Evolutionary conservation across 2,113 vertebrate species (phyloP), one percentile per base, ranked within the genome.

Genomic region (Nothocercus julius): DNA sequence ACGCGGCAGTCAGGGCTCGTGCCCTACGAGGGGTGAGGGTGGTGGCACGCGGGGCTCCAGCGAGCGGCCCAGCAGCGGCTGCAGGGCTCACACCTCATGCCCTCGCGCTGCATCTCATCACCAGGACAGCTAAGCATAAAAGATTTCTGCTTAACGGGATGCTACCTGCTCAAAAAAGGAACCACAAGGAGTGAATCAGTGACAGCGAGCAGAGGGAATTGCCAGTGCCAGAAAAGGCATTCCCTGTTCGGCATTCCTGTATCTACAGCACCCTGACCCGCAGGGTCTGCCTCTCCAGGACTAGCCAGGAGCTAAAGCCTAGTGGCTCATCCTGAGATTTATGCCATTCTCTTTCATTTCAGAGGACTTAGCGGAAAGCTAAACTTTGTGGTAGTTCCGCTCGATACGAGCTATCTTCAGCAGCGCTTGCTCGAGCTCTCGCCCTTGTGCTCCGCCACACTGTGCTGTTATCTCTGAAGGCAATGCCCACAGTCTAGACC

Each of bases 21-120:
- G 19, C 32, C 18, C 25, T 17, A 6, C 9, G 2, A 0, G 13
- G 6, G 34, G 17, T 53, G 59, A 34, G 45, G 44, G 0, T 27
- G n/a, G 53, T 45, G 66, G 7, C 22, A n/a, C 18, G 16, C 0
- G 1, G 34, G 8, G 21, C 14, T 75, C 62, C 20, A 12, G 40
- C 0, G 1, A 51, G 85, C 38, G 59, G 22, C 44, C 81, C 75
- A 45, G 9, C 47, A 24, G 0, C 0, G 30, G 32, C 17, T 47
- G 61, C 54, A 67, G 45, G 6, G 13, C 17, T 42, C 73, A 47
- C 8, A 1, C 25, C 32, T 24, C 2, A 1, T 25, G 25, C 6
- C 53, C 45, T 34, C 54, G 9, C 25, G 5, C 2, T 1, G 45
- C 47, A 24, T 12, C 36, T 34, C 62, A 53, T 13, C 59, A 36